Percentiles rank a stretch among this genome's conserved stretches.
Conservation (phyloP, 1,140 invertebrate genomes). For the Drosophila serrata region DNA sequence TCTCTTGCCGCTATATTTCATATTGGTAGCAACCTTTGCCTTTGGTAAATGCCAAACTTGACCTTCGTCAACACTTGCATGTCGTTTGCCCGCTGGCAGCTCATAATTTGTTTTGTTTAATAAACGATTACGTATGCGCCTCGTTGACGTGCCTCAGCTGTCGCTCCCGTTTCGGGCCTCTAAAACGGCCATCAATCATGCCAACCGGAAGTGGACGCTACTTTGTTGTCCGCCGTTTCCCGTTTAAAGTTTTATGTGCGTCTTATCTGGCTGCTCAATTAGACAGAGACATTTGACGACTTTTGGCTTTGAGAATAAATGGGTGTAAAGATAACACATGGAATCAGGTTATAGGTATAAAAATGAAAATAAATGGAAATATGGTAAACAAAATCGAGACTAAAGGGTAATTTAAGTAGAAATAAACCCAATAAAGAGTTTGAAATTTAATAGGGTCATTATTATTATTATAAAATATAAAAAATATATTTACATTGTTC, state of each 20-base stretch:
- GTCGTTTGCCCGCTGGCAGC: conserved; percentile 23
- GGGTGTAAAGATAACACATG: conserved; percentile 8
- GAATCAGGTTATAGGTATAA: background rate
- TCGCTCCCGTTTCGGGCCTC: conserved; percentile 1
- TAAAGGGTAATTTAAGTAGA: background rate
- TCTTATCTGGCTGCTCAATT: conserved; percentile 41
- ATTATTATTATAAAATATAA: too few relatives aligned
- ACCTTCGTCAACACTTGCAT: conserved; percentile 76
- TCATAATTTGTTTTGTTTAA: conserved; percentile 44
- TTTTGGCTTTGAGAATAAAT: background rate
- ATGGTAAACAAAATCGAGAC: too few relatives aligned
- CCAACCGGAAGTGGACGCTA: conserved; percentile 38
- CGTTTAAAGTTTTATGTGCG: conserved; percentile 37
- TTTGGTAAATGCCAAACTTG: conserved; percentile 68
- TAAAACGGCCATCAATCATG: conserved; percentile 64
- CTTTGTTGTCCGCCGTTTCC: conserved; percentile 32
- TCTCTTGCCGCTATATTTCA: conserved; percentile 24
- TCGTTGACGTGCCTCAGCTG: conserved; percentile 34
- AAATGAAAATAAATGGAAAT: too few relatives aligned
- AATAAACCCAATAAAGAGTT: background rate
- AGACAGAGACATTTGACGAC: conserved; percentile 14
- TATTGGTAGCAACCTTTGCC: conserved; percentile 7
- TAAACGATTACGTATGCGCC: conserved; percentile 47
- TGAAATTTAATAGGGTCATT: too few relatives aligned
- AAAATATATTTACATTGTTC: too few relatives aligned